Percentiles rank a stretch among this genome's conserved stretches.
Conservation (phyloP, 1,140 invertebrate species). For the Phymorhynchus buccinoides region DNA sequence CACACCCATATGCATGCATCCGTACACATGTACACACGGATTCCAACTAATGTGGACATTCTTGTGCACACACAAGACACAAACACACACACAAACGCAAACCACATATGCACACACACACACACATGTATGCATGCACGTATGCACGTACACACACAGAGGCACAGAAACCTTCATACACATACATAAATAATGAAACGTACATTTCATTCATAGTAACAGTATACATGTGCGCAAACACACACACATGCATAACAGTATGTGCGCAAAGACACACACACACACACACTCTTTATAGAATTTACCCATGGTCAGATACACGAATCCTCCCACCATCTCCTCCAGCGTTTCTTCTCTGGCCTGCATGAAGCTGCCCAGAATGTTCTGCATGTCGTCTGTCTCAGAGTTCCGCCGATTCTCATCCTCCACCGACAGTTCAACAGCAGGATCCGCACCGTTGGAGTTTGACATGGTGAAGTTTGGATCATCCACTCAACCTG, state of each 20-base stretch:
- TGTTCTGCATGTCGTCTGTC: neutral
- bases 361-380: constrained; percentile 23
- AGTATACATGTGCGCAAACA: too few species aligned
- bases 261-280: neutral
- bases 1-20: too few species aligned
- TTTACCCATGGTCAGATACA: constrained; percentile 25
- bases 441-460: neutral
- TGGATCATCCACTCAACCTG: neutral
- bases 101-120: too few species aligned
- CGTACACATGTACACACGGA: too few species aligned
- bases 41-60: too few species aligned
- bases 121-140: neutral
- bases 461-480: neutral
- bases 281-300: neutral
- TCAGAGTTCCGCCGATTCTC: constrained; percentile 9
- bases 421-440: neutral
- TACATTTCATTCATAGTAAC: too few species aligned
- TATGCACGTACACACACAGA: neutral
- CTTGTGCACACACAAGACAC: neutral
- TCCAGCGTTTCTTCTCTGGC: constrained; percentile 13
- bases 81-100: neutral
- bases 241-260: too few species aligned
- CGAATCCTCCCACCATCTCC: neutral
- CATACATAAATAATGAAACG: too few species aligned
- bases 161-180: too few species aligned